Conservation (phyloP, 2,113 vertebrate genomes). For the Ptyas mucosa region DNA sequence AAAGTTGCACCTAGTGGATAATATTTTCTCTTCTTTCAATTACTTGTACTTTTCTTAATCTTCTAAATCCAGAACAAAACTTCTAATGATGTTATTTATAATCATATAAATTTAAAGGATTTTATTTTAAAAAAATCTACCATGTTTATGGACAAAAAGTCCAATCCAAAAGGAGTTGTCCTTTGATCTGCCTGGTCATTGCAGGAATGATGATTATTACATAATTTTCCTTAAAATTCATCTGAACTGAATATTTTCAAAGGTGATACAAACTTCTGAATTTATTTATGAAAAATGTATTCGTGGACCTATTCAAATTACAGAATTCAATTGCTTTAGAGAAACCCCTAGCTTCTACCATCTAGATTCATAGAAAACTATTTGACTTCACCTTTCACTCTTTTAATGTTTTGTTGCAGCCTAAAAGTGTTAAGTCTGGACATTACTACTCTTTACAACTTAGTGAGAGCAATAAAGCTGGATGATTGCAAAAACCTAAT, state of each 20-base stretch:
- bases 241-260: neutral
- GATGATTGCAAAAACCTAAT: neutral
- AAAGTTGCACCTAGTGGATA: neutral
- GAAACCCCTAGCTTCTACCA: neutral
- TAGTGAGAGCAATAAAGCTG: neutral
- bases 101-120: neutral
- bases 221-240: neutral
- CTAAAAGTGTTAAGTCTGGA: neutral
- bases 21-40: neutral
- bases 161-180: neutral
- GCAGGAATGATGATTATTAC: neutral
- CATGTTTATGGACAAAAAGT: neutral
- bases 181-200: neutral
- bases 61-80: neutral
- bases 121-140: neutral
- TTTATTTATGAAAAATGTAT: neutral
- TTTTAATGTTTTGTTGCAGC: neutral
- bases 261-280: neutral
- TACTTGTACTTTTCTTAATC: neutral
- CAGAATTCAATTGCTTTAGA: neutral
- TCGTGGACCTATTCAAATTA: neutral
- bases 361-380: neutral
- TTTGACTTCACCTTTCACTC: neutral
- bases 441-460: neutral
- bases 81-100: neutral